Evolutionary conservation across 2,888 invertebrate species (phyloP).

Genomic region (Rotaria sp.): DNA sequence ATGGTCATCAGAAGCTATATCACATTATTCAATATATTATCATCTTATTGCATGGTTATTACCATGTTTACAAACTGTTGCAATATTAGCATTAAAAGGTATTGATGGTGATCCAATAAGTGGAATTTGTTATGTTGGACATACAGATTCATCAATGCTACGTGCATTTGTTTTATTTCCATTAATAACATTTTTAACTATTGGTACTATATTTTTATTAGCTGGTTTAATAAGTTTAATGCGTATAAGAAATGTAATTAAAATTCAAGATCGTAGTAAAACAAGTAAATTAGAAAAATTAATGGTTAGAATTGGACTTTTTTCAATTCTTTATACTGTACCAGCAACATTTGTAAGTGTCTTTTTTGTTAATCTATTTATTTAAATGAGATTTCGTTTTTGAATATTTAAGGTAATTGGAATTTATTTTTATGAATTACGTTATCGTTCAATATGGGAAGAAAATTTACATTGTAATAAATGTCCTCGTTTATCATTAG

Average conservation of each 20-base stretch:
- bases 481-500: not conserved
- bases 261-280: slow-evolving; percentile 33
- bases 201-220: slow-evolving; percentile 54
- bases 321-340: slow-evolving; percentile 37
- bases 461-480: slow-evolving; percentile 28
- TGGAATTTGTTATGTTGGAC: slow-evolving; percentile 91
- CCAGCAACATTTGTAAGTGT: slow-evolving; percentile 35
- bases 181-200: slow-evolving; percentile 50
- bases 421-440: slow-evolving; percentile 37
- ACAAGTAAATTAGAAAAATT: slow-evolving; percentile 37
- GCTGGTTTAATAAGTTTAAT: slow-evolving; percentile 49
- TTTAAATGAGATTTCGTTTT: not conserved
- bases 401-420: not conserved
- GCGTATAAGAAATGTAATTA: slow-evolving; percentile 38
- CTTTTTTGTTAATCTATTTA: not conserved
- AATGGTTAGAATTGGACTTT: slow-evolving; percentile 38
- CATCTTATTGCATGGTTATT: slow-evolving; percentile 92
- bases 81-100: slow-evolving; percentile 75
- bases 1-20: slow-evolving; percentile 96
- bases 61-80: slow-evolving; percentile 81
- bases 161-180: slow-evolving; percentile 71
- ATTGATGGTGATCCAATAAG: slow-evolving; percentile 92
- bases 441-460: slow-evolving; percentile 35
- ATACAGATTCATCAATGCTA: slow-evolving; percentile 72
- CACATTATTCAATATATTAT: slow-evolving; percentile 86